A percentile compares a stretch with the other conserved stretches of the same genome.
Conservation (phyloP, 2,113 vertebrate genomes). For the Dipodomys spectabilis region DNA sequence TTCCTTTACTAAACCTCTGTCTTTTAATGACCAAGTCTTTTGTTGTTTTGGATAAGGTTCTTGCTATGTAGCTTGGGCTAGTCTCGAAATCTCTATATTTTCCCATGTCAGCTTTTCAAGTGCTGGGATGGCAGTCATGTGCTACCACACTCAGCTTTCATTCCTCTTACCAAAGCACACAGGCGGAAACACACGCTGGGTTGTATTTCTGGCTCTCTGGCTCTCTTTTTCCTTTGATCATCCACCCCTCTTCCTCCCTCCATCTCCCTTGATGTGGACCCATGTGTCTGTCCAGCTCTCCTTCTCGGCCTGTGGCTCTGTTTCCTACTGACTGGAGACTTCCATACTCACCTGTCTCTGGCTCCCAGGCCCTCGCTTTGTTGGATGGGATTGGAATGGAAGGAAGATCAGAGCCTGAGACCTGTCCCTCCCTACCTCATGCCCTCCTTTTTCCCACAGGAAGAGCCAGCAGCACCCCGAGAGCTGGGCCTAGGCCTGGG, state of each 20-base stretch:
- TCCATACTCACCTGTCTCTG: background rate
- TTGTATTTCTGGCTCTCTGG: background rate
- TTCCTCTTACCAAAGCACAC: background rate
- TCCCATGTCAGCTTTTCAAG: background rate
- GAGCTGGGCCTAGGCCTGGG: conserved; percentile 80
- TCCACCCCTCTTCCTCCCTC: background rate
- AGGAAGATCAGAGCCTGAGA: background rate
- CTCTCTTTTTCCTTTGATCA: background rate
- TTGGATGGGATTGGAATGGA: background rate
- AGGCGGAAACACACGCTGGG: background rate
- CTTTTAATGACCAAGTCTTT: background rate
- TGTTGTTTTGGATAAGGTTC: background rate
- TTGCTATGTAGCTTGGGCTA: too few species aligned
- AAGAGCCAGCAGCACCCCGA: conserved; percentile 84
- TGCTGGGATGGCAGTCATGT: background rate
- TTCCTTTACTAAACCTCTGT: background rate
- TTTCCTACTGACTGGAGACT: background rate
- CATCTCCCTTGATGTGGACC: background rate
- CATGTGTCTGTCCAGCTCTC: background rate
- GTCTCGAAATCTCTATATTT: too few species aligned
- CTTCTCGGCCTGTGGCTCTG: background rate
- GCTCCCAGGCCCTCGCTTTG: background rate
- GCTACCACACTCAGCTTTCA: background rate
- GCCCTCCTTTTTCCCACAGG: conserved; percentile 77
- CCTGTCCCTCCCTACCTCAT: background rate